These are phyloP conservation scores for Gambelia wislizenii DNA, from an alignment of 2,797 vertebrate genomes.

Conservation along the genomic window DNA sequence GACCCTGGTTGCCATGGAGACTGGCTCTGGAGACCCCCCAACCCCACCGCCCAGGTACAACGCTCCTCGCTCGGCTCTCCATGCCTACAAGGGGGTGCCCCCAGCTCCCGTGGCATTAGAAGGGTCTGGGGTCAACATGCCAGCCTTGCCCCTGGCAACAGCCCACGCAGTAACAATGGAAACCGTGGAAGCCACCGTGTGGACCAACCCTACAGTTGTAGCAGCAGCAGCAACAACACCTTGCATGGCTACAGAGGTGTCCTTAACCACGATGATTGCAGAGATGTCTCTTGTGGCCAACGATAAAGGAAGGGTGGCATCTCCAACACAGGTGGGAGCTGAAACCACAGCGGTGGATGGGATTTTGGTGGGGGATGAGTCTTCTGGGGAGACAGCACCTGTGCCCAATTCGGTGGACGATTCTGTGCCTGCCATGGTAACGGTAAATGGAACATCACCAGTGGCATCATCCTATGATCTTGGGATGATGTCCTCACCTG, in stretches of 20 bases:
- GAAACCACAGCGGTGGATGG: not conserved
- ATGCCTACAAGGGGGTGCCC: not conserved
- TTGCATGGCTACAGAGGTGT: not conserved
- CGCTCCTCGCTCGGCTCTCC: constrained; percentile 4
- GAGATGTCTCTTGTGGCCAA: constrained; percentile 12
- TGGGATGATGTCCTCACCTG: not conserved
- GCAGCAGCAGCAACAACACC: not conserved
- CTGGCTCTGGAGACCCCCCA: constrained; percentile 24
- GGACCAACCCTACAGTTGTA: not conserved
- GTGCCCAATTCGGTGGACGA: not conserved
- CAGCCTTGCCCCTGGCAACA: constrained; percentile 36
- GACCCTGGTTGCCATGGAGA: constrained; percentile 24
- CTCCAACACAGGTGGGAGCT: not conserved
- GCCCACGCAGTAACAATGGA: constrained; percentile 33
- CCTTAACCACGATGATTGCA: not conserved
- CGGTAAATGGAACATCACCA: not conserved
- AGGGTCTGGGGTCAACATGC: constrained; percentile 26
- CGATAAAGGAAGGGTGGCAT: not conserved
- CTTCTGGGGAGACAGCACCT: not conserved
- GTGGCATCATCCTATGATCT: not conserved
- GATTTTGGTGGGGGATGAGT: not conserved
- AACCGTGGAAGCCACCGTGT: constrained; percentile 36
- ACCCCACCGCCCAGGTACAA: constrained; percentile 9
- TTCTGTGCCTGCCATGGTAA: not conserved
- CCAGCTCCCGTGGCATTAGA: not conserved